phyloP scores from a whole-genome alignment of 2,113 vertebrate genomes.

The Syrrhaptes paradoxus region DNA sequence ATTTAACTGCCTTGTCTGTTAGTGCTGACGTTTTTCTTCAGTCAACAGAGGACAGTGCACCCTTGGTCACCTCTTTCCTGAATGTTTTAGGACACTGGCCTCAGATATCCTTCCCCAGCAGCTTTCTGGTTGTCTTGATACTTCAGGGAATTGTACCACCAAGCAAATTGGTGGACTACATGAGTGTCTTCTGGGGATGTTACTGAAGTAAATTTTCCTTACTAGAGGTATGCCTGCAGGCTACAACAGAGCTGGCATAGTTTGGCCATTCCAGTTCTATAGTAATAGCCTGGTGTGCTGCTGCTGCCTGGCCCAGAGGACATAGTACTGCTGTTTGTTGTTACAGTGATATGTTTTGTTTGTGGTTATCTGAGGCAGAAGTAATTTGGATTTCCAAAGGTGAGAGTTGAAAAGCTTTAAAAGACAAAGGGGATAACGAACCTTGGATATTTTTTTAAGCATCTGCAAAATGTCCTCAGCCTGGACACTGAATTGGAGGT shows the following conservation, averaged over 20 bases:
- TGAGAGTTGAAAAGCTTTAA: neutral
- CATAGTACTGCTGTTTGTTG: neutral
- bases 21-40: fast-evolving
- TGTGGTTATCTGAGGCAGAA: neutral
- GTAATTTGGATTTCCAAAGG: neutral
- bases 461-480: neutral
- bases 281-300: neutral
- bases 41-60: neutral
- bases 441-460: neutral
- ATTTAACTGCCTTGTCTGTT: neutral
- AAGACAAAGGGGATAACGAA: neutral
- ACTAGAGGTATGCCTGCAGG: neutral
- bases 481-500: neutral
- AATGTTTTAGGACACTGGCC: neutral
- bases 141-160: neutral
- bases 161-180: neutral
- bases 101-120: neutral
- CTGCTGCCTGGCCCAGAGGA: neutral
- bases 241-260: neutral
- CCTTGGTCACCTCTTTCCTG: neutral
- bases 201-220: neutral
- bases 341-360: neutral
- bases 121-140: neutral
- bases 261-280: neutral
- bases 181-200: neutral